Evolutionary conservation across 2,797 vertebrate genomes (phyloP).

Genomic region (Xenops minutus): DNA sequence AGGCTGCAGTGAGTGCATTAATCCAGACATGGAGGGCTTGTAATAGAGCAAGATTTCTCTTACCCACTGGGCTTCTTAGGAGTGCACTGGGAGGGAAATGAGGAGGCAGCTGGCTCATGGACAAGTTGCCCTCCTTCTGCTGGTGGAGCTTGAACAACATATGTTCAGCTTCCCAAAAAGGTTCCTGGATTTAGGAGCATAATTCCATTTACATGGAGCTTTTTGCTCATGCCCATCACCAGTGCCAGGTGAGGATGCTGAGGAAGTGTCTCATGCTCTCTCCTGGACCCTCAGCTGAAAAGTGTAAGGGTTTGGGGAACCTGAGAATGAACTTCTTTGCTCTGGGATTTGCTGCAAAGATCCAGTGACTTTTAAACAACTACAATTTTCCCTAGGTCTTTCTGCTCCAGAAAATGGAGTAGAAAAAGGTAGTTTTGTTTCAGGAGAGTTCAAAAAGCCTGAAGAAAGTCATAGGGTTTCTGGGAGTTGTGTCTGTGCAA

Average conservation of each 20-base stretch:
- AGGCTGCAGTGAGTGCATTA: background rate
- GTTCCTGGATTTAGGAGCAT: background rate
- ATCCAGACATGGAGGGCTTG: background rate
- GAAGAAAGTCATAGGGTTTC: background rate
- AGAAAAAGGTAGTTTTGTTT: background rate
- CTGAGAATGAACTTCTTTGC: background rate
- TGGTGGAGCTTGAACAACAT: background rate
- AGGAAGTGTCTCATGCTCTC: background rate
- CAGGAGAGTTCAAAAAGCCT: background rate
- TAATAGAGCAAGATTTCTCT: background rate
- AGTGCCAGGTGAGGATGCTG: background rate
- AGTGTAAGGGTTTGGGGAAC: background rate
- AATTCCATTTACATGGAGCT: background rate
- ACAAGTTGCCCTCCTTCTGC: background rate
- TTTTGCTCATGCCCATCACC: background rate
- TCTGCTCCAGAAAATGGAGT: background rate
- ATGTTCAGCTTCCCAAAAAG: background rate
- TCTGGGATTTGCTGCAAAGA: background rate
- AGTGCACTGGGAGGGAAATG: background rate
- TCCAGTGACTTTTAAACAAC: background rate
- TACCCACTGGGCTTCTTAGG: background rate
- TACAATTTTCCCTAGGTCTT: background rate
- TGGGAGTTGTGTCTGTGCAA: background rate
- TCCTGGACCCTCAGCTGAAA: fast-evolving
- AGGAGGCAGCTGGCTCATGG: background rate